Conservation (phyloP, 2,888 invertebrate species). For the Acanthosepion lycidas region DNA sequence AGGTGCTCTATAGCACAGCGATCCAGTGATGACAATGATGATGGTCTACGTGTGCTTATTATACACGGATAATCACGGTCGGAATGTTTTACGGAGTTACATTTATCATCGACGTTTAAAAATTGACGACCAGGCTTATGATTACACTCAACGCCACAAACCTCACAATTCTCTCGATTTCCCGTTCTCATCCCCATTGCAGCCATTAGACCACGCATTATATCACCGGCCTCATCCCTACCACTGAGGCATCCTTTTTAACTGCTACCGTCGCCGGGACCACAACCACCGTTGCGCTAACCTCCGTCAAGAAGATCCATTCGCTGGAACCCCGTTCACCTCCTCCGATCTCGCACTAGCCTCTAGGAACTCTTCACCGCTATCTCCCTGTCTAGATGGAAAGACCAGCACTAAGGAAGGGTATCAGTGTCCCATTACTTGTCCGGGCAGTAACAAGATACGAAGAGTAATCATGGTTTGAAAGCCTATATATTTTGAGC, state of each 20-base stretch:
- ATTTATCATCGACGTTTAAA: background rate
- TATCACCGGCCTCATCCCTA: background rate
- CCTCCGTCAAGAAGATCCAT: background rate
- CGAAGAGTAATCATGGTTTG: conserved; percentile 11
- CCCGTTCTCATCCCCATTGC: background rate
- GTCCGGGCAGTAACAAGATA: background rate
- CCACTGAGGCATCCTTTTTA: background rate
- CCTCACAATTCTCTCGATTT: background rate
- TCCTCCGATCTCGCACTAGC: background rate
- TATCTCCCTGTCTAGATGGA: background rate
- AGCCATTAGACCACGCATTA: background rate
- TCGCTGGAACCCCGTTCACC: background rate
- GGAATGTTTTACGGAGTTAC: background rate
- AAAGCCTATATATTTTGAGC: conserved; percentile 33
- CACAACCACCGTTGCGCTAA: background rate
- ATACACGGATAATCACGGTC: too few relatives aligned
- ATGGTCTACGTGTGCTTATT: too few relatives aligned
- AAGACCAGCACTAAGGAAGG: conserved; percentile 10
- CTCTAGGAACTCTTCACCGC: background rate
- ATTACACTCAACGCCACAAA: background rate
- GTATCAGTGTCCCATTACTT: conserved; percentile 2
- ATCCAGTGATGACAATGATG: too few relatives aligned
- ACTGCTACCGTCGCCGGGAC: background rate
- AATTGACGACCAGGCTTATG: background rate
- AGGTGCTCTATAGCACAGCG: too few relatives aligned